A percentile compares a stretch with the other conserved stretches of the same genome.
Evolutionary conservation across 2,113 vertebrate species (phyloP).

Genomic region (Xiphophorus hellerii): DNA sequence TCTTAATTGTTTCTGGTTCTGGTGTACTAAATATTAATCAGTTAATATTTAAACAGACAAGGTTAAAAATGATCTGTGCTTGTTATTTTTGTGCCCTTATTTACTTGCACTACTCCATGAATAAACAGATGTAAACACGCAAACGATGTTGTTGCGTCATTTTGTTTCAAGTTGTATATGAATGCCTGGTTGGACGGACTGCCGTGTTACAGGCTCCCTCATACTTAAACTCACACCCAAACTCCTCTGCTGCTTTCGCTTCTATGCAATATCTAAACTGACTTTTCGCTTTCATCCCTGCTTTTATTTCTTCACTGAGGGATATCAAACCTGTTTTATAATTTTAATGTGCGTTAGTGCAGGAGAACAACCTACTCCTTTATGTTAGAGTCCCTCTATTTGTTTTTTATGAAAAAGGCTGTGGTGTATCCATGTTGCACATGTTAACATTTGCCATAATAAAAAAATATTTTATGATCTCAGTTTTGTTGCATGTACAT

Average conservation of each 20-base stretch:
- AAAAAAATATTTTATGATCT: too few relatives aligned
- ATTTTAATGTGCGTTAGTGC: conserved; percentile 25
- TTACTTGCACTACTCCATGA: conserved; percentile 44
- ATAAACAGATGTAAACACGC: conserved; percentile 64
- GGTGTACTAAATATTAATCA: not conserved
- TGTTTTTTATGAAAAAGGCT: conserved; percentile 11
- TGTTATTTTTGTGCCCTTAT: conserved; percentile 14
- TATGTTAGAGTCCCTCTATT: conserved; percentile 6
- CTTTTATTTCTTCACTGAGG: conserved; percentile 31
- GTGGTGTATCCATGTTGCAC: not conserved
- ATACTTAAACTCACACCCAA: conserved; percentile 18
- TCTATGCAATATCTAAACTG: conserved; percentile 27
- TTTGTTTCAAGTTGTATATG: conserved; percentile 60
- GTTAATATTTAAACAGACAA: not conserved
- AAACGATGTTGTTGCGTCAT: conserved; percentile 39
- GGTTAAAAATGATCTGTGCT: not conserved
- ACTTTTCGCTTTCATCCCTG: conserved; percentile 28
- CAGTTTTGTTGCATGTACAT: too few relatives aligned
- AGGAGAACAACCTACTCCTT: conserved; percentile 20
- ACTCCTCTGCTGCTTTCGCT: conserved; percentile 13
- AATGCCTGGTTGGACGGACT: conserved; percentile 27
- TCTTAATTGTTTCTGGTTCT: not conserved
- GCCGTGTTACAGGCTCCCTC: conserved; percentile 29
- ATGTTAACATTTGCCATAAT: conserved; percentile 27
- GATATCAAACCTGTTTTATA: conserved; percentile 10